A percentile compares a stretch with the other conserved stretches of the same genome.
Evolutionary conservation across 2,113 vertebrate genomes (phyloP).

Genomic region (Butorides virescens): DNA sequence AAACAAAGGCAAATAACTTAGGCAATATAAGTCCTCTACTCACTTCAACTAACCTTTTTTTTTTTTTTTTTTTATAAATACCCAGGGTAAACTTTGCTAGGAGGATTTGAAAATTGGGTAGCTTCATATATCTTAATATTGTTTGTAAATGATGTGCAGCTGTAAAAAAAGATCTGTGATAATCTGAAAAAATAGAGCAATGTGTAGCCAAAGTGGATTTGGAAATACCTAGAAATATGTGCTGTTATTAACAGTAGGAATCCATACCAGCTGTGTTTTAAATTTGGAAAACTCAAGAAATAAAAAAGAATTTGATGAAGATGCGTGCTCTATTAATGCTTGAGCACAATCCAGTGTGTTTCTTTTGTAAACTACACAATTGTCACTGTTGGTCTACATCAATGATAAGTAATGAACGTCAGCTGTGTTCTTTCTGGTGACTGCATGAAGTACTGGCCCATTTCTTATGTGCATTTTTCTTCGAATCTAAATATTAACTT

Average conservation of each 20-base stretch:
- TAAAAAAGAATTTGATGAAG: neutral
- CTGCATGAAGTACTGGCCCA: neutral
- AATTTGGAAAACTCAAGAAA: neutral
- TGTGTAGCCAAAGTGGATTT: neutral
- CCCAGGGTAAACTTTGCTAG: neutral
- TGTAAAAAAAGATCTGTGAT: neutral
- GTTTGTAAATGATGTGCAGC: neutral
- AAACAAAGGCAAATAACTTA: neutral
- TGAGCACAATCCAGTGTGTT: neutral
- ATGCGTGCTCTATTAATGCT: neutral
- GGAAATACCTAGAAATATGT: neutral
- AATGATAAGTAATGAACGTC: neutral
- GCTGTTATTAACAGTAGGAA: neutral
- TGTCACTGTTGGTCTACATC: neutral
- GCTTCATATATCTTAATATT: neutral
- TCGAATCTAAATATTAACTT: neutral
- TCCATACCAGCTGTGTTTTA: neutral
- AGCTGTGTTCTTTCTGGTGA: neutral
- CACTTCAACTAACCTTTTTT: neutral
- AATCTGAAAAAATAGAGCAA: neutral
- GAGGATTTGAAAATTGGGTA: neutral
- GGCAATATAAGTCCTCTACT: neutral
- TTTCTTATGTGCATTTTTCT: neutral
- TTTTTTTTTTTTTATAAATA: neutral
- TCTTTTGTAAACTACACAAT: neutral